Base-by-base conservation (phyloP, 1,140 invertebrate genomes). In the Sinella curviseta region DNA sequence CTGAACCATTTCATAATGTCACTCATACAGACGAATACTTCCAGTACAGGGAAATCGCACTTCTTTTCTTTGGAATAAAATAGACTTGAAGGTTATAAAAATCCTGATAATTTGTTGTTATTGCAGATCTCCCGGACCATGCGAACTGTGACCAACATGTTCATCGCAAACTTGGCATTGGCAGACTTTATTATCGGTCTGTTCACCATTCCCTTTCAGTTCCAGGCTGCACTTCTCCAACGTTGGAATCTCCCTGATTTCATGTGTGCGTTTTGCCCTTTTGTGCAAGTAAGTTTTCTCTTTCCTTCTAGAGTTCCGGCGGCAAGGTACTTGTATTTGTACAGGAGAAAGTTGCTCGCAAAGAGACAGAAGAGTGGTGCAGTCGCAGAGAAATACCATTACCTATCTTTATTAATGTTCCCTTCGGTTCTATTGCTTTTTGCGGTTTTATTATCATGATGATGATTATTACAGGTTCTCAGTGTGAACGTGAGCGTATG, bases 401-500 rank as follows among this genome's bases (percentile, higher is more conserved):
- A n/a, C n/a, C n/a, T n/a, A n/a, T n/a, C n/a, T n/a, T n/a, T n/a
- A n/a, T n/a, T n/a, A n/a, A n/a, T n/a, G n/a, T 8, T 48, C 20
- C 20, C 20, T 20, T 20, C 8, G 20, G 8, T 48, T 48, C 20
- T n/a, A n/a, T n/a, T n/a, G n/a, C n/a, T n/a, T n/a, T n/a, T 48
- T 20, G 39, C 39, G n/a, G n/a, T n/a, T 48, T 17, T 60, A 14
- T 60, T 60, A 12, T 60, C 57, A 3, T 60, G 12, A n/a, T n/a
- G n/a, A n/a, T 3, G n/a, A n/a, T n/a, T n/a, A 17, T 60, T 60
- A 14, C 80, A 84, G 83, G 89, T 90, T 0, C 85, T 94, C 0
- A 93, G 91, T 80, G 93, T 95, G 0, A 94, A 93, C 84, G 93
- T 95, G 17, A 93, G 92, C 70, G 91, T 95, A 12, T 94, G 94